Conservation (phyloP, 2,113 vertebrate genomes). For the Hypanus sabinus region DNA sequence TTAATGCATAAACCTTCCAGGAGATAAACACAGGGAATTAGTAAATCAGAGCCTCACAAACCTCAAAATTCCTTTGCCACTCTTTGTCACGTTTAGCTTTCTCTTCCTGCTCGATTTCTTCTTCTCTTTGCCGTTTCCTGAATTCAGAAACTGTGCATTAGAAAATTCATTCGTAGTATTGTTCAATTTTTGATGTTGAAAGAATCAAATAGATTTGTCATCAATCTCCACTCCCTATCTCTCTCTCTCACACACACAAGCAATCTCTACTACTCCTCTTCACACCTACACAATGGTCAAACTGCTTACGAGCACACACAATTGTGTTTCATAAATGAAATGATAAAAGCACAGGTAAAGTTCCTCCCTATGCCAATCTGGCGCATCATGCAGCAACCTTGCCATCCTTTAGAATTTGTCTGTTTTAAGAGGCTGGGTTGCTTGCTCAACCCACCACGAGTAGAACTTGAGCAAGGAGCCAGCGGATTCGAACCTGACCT, state of each 20-base stretch:
- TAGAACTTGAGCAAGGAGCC: too few relatives aligned
- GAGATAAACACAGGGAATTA: background rate
- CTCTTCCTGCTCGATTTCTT: slow-evolving; percentile 90
- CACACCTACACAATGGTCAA: background rate
- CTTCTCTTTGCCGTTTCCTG: slow-evolving; percentile 92
- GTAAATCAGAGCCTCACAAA: slow-evolving; percentile 42
- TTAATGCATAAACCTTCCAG: background rate
- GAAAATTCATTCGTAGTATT: slow-evolving; percentile 36
- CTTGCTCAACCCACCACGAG: too few relatives aligned
- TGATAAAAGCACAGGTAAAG: too few relatives aligned
- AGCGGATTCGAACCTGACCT: too few relatives aligned
- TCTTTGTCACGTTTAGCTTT: slow-evolving; percentile 89
- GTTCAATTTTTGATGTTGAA: background rate
- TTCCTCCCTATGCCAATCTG: too few relatives aligned
- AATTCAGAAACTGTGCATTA: background rate
- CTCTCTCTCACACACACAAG: too few relatives aligned
- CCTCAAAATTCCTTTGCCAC: slow-evolving; percentile 99
- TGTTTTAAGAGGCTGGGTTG: too few relatives aligned
- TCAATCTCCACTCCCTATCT: too few relatives aligned
- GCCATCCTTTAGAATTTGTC: too few relatives aligned
- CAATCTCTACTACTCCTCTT: background rate
- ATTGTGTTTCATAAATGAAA: background rate
- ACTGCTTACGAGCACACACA: background rate
- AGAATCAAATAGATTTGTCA: too few relatives aligned
- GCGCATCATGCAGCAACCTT: too few relatives aligned